phyloP scores from a whole-genome alignment of 2,888 invertebrate species.

The Salpingus planirostris region DNA sequence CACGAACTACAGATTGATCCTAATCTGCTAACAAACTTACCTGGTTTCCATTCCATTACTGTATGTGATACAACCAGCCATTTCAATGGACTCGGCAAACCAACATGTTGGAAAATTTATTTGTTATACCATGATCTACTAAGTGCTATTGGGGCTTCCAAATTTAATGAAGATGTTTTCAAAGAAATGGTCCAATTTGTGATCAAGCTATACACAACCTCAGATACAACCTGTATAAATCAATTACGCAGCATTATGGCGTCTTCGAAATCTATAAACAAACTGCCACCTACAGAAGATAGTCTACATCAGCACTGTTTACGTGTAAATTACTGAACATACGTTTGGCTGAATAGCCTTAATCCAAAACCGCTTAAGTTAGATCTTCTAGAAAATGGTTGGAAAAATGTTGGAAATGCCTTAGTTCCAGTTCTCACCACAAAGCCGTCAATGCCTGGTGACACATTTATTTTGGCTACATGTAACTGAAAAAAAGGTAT shows the following conservation, averaged over 20 bases:
- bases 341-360: slow-evolving; percentile 4
- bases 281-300: slow-evolving; percentile 7
- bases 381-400: too few species aligned
- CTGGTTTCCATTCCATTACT: slow-evolving; percentile 17
- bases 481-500: too few species aligned
- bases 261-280: slow-evolving; percentile 5
- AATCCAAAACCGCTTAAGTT: too few species aligned
- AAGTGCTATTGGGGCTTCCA: background rate
- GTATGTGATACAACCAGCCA: slow-evolving; percentile 17
- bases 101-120: slow-evolving; percentile 11
- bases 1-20: slow-evolving; percentile 10
- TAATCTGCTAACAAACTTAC: slow-evolving; percentile 8
- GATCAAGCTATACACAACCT: slow-evolving; percentile 3
- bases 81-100: slow-evolving; percentile 13
- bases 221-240: slow-evolving; percentile 1
- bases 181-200: slow-evolving; percentile 3
- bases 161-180: background rate
- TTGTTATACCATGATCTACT: background rate
- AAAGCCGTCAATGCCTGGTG: too few species aligned
- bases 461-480: too few species aligned
- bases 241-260: slow-evolving; percentile 3
- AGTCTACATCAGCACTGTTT: slow-evolving; percentile 6
- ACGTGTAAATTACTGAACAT: slow-evolving; percentile 5
- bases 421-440: too few species aligned
- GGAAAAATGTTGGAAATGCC: too few species aligned